Conservation (phyloP, 2,113 vertebrate species). For the Indri indri region DNA sequence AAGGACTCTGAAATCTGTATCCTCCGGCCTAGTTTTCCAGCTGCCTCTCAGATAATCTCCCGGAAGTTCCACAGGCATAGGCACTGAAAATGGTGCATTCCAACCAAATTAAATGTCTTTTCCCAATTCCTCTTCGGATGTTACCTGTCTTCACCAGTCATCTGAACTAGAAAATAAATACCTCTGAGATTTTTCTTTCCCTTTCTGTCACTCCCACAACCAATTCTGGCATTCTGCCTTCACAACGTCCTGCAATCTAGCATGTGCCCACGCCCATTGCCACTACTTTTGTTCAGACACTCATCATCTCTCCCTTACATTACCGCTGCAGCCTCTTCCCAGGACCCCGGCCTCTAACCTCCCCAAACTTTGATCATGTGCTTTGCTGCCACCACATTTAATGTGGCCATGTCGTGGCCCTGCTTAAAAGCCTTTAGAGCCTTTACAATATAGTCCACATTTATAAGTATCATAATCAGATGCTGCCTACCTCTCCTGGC, state of each 20-base stretch:
- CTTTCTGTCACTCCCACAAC: background rate
- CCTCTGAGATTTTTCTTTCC: background rate
- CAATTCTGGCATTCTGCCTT: background rate
- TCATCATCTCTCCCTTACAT: background rate
- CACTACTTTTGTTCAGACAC: background rate
- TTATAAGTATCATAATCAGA: background rate
- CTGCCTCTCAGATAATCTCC: background rate
- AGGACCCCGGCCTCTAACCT: background rate
- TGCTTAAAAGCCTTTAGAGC: background rate
- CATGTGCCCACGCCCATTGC: background rate
- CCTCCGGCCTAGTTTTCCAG: constrained; percentile 24
- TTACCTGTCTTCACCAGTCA: background rate
- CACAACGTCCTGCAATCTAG: background rate
- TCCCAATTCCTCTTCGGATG: background rate
- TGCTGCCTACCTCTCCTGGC: background rate
- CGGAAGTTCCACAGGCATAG: background rate
- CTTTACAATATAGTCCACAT: background rate
- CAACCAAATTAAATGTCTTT: background rate
- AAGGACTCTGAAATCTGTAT: background rate
- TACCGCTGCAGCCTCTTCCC: background rate
- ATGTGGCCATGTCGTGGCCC: background rate
- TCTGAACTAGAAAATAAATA: background rate
- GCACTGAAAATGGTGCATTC: background rate
- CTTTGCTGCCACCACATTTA: background rate
- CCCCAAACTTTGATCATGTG: background rate